Conservation (phyloP, 2,113 vertebrate genomes). For the Notiomystis cincta region DNA sequence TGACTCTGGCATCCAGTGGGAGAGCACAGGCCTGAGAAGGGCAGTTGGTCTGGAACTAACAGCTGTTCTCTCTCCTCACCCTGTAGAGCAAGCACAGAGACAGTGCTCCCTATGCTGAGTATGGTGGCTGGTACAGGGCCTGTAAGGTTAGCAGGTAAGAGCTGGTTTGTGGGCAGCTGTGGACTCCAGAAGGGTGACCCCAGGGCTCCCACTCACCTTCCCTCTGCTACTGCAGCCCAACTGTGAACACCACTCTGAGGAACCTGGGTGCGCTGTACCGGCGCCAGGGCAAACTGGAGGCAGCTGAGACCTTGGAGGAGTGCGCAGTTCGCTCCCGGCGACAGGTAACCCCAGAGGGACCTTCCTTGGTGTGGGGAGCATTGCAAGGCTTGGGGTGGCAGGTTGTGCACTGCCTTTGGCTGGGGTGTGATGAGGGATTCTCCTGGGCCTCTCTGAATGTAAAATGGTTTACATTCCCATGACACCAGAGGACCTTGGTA, state of each 20-base stretch:
- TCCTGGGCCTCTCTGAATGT: neutral
- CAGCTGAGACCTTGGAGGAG: constrained; percentile 89
- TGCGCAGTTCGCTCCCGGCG: constrained; percentile 86
- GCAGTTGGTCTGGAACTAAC: neutral
- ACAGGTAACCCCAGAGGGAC: constrained; percentile 74
- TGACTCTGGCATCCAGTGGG: neutral
- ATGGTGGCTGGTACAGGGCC: constrained; percentile 98
- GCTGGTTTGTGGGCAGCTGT: neutral
- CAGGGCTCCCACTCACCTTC: neutral
- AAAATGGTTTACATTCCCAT: accelerated
- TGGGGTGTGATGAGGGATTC: neutral
- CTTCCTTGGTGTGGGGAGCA: neutral
- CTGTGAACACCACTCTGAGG: constrained; percentile 84
- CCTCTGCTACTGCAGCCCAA: constrained; percentile 49
- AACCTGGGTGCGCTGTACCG: constrained; percentile 90
- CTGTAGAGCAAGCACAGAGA: constrained; percentile 88
- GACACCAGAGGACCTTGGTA: neutral
- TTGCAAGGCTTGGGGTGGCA: neutral
- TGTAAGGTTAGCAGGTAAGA: constrained; percentile 97
- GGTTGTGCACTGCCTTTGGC: too few relatives aligned
- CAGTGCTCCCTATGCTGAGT: constrained; percentile 88
- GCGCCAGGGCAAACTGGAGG: constrained; percentile 91
- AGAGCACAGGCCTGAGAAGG: neutral
- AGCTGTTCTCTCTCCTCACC: neutral
- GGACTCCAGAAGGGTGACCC: neutral